Conservation (phyloP, 2,888 invertebrate species). For the Hedya salicella region DNA sequence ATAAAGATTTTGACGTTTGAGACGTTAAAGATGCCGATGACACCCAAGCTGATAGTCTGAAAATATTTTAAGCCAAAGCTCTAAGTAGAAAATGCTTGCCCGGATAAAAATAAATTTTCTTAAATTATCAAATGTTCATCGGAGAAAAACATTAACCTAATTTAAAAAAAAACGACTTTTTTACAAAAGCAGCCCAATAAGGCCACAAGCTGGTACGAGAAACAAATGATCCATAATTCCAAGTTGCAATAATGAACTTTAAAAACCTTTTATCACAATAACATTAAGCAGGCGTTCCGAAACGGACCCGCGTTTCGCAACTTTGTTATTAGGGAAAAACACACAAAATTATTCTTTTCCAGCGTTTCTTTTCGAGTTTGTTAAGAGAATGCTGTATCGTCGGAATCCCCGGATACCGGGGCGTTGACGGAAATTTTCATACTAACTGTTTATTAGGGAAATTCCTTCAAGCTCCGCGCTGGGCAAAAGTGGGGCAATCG, state of each 20-base stretch:
- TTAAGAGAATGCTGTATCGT: constrained; percentile 48
- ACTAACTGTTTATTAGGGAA: constrained; percentile 65
- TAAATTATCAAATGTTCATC: not conserved
- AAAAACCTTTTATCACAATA: constrained; percentile 43
- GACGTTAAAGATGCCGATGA: not conserved
- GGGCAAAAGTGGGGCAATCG: constrained; percentile 59
- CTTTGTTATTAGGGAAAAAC: constrained; percentile 38
- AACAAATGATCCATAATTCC: constrained; percentile 30
- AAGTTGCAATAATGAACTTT: constrained; percentile 37
- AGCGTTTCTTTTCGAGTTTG: constrained; percentile 40
- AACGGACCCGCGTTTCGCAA: constrained; percentile 34
- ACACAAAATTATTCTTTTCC: constrained; percentile 26
- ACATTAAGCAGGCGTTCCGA: constrained; percentile 33
- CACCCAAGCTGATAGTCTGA: not conserved
- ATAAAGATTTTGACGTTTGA: not conserved
- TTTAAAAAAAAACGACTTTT: constrained; percentile 1
- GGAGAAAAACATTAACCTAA: not conserved
- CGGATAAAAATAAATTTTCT: not conserved
- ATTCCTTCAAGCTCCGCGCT: constrained; percentile 53
- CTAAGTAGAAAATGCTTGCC: not conserved
- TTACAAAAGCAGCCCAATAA: constrained; percentile 15
- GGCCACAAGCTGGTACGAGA: constrained; percentile 15
- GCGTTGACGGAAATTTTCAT: constrained; percentile 56
- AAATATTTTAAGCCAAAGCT: not conserved
- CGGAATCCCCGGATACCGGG: constrained; percentile 50